These are phyloP conservation scores for Platygyra sinensis DNA, from an alignment of 64 coral and sea anemone species.

Conservation along the genomic window DNA sequence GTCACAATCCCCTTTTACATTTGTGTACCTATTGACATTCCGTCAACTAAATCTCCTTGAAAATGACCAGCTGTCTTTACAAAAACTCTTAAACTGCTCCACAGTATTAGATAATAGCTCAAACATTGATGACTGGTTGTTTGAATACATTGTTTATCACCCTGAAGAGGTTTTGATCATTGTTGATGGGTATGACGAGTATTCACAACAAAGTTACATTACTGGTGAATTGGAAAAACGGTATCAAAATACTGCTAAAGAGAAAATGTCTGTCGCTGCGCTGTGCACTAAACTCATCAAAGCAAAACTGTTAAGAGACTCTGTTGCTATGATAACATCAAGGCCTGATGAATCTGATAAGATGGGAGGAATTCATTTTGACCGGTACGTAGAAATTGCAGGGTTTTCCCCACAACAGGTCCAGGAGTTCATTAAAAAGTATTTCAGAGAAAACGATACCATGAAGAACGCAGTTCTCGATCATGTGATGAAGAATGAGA, in stretches of 20 bases:
- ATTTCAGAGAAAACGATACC: constrained; percentile 2
- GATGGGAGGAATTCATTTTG: constrained; percentile 5
- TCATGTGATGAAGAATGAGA: constrained; percentile 37
- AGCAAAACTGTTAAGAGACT: not conserved
- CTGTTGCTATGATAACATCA: constrained; percentile 13
- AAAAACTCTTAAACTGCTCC: constrained; percentile 1
- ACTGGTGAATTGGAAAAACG: not conserved
- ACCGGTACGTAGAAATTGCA: constrained; percentile 15
- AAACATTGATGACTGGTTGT: not conserved
- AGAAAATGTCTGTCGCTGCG: too few species aligned
- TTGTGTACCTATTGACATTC: too few species aligned
- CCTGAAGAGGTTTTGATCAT: constrained; percentile 19
- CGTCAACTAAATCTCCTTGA: not conserved
- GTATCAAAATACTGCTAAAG: too few species aligned
- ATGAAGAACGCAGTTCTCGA: not conserved
- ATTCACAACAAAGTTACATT: not conserved
- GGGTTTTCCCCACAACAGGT: constrained; percentile 34
- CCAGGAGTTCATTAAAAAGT: constrained; percentile 8
- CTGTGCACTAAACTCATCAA: constrained; percentile 1
- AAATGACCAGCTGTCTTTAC: not conserved
- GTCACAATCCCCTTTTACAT: not conserved
- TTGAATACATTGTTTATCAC: not conserved
- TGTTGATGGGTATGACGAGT: constrained; percentile 41
- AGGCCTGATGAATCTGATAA: not conserved
- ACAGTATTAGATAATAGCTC: constrained; percentile 12